Conservation (phyloP, 2,888 invertebrate species). For the Gandaritis pyraliata region DNA sequence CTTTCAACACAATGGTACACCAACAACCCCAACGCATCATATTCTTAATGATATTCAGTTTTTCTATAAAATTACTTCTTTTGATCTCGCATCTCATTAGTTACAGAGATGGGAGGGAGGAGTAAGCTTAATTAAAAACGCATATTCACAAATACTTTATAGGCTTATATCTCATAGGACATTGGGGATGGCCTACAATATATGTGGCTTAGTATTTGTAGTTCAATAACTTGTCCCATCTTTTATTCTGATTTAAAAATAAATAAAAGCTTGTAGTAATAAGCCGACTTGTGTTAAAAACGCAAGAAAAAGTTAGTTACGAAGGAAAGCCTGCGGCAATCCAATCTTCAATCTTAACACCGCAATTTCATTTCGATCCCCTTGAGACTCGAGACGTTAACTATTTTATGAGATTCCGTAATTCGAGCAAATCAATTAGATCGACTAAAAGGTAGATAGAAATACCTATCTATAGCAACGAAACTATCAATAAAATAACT, state of each 20-base stretch:
- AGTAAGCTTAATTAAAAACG: conserved; percentile 16
- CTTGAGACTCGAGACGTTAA: background rate
- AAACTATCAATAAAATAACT: no score
- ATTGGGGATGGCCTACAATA: background rate
- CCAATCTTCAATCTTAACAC: background rate
- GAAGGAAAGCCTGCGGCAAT: background rate
- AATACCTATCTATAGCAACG: no score
- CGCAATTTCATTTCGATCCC: background rate
- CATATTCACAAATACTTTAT: conserved; percentile 7
- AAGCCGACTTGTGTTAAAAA: no score
- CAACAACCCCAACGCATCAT: no score
- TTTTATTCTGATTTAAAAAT: no score
- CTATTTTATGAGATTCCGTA: conserved; percentile 8
- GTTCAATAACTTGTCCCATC: no score
- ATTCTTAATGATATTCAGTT: background rate
- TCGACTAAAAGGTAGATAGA: background rate
- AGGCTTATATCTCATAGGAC: no score
- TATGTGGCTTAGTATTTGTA: no score
- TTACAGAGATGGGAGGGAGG: background rate
- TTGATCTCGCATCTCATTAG: conserved; percentile 12
- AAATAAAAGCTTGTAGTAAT: no score
- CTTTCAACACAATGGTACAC: no score
- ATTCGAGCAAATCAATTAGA: background rate
- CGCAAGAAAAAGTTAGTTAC: background rate
- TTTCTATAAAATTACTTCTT: conserved; percentile 5